Percentiles rank a stretch among this genome's conserved stretches.
Evolutionary conservation across 1,140 invertebrate genomes (phyloP).

Genomic region (Goniozus legneri): DNA sequence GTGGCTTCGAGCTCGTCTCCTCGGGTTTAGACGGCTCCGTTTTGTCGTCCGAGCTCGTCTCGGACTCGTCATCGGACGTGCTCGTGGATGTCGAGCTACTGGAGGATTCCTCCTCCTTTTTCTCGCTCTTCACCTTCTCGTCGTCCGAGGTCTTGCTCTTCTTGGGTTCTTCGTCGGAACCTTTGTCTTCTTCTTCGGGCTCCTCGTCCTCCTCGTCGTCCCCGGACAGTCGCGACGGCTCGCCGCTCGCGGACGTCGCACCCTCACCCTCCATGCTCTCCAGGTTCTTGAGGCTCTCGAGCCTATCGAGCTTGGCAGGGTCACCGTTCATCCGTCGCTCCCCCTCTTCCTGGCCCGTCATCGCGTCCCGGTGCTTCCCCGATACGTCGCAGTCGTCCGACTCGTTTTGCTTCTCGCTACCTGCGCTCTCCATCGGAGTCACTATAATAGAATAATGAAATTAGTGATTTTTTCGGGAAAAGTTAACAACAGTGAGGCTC

Average conservation of each 20-base stretch:
- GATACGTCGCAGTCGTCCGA: constrained; percentile 36
- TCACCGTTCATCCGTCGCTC: constrained; percentile 6
- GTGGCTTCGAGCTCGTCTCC: constrained; percentile 2
- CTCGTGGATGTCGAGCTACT: constrained; percentile 38
- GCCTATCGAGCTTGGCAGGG: not conserved
- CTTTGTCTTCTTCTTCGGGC: not conserved
- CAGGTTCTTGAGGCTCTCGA: constrained; percentile 24
- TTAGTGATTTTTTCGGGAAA: no score
- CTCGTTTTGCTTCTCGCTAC: constrained; percentile 38
- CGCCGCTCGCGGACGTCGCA: constrained; percentile 1
- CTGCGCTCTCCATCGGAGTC: constrained; percentile 42
- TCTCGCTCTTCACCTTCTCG: constrained; percentile 19
- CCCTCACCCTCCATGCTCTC: constrained; percentile 10
- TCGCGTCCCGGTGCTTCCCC: constrained; percentile 5
- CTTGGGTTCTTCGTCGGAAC: constrained; percentile 15
- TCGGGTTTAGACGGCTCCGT: constrained; percentile 35
- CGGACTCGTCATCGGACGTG: constrained; percentile 46
- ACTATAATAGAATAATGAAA: no score
- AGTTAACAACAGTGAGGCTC: no score
- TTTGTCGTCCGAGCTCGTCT: constrained; percentile 46
- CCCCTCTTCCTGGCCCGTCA: constrained; percentile 17
- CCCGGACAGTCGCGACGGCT: no score
- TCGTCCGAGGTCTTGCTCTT: constrained; percentile 22
- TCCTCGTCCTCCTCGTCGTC: constrained; percentile 24
- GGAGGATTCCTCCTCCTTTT: constrained; percentile 37